Evolutionary conservation across 2,888 invertebrate species (phyloP).

Genomic region (Chloromyia formosa): DNA sequence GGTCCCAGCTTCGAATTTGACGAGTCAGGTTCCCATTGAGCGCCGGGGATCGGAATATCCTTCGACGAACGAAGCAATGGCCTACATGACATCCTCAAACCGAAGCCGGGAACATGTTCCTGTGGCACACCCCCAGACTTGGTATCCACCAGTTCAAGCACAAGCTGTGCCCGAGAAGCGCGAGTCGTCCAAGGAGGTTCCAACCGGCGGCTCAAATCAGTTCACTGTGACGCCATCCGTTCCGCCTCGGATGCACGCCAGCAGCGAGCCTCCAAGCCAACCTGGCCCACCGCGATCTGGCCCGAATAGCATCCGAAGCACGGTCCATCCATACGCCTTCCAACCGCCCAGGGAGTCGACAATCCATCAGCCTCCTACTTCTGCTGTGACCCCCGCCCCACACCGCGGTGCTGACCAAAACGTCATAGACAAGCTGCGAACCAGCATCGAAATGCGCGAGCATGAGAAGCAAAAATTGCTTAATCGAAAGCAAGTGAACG

Average conservation of each 20-base stretch:
- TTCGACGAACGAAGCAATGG: not conserved
- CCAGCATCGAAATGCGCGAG: constrained; percentile 74
- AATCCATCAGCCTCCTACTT: constrained; percentile 48
- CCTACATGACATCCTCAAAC: not conserved
- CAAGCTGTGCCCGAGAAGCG: not conserved
- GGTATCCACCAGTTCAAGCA: constrained; percentile 29
- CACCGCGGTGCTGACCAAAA: constrained; percentile 73
- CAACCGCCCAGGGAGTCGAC: not conserved
- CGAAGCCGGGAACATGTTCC: constrained; percentile 32
- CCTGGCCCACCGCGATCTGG: not conserved
- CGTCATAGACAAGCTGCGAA: constrained; percentile 75
- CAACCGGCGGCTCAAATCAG: not conserved
- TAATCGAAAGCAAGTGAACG: constrained; percentile 59
- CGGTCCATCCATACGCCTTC: not conserved
- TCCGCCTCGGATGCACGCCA: not conserved
- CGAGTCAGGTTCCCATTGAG: no score
- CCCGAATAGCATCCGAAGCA: not conserved
- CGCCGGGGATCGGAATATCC: not conserved
- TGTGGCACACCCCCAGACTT: constrained; percentile 47
- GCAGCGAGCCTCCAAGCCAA: not conserved
- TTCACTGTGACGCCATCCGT: not conserved
- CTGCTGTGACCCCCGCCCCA: constrained; percentile 49
- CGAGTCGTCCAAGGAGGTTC: not conserved
- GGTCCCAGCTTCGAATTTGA: no score
- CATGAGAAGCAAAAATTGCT: constrained; percentile 65